Evolutionary conservation across 2,113 vertebrate genomes (phyloP).

Genomic region (Donacobius atricapilla): DNA sequence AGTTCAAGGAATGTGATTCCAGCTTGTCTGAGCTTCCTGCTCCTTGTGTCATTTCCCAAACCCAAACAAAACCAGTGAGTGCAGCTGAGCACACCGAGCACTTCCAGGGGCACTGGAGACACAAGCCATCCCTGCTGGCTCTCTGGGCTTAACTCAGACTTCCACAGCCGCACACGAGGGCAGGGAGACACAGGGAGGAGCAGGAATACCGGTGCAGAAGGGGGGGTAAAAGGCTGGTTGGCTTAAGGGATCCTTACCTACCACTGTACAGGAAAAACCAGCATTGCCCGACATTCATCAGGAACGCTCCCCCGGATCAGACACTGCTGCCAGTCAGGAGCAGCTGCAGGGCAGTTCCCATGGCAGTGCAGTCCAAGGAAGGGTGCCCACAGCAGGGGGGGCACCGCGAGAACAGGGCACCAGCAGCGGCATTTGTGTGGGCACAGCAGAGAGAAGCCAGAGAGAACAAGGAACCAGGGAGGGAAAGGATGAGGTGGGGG

Average conservation of each 20-base stretch:
- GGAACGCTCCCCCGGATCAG: neutral
- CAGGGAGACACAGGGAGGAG: neutral
- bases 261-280: neutral
- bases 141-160: neutral
- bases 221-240: neutral
- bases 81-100: neutral
- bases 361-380: rapidly evolving
- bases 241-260: neutral
- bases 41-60: neutral
- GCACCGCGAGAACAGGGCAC: rapidly evolving
- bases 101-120: neutral
- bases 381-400: neutral
- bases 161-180: neutral
- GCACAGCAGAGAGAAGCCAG: neutral
- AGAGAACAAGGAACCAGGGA: neutral
- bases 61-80: neutral
- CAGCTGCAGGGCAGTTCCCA: rapidly evolving
- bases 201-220: neutral
- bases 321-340: neutral
- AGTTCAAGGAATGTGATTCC: neutral
- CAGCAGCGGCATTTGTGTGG: neutral
- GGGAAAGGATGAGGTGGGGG: neutral
- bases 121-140: neutral
- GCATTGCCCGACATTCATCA: neutral
- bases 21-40: neutral